Evolutionary conservation across 2,113 vertebrate species (phyloP), one percentile per base, ranked within the genome.

Genomic region (Pimephales promelas): DNA sequence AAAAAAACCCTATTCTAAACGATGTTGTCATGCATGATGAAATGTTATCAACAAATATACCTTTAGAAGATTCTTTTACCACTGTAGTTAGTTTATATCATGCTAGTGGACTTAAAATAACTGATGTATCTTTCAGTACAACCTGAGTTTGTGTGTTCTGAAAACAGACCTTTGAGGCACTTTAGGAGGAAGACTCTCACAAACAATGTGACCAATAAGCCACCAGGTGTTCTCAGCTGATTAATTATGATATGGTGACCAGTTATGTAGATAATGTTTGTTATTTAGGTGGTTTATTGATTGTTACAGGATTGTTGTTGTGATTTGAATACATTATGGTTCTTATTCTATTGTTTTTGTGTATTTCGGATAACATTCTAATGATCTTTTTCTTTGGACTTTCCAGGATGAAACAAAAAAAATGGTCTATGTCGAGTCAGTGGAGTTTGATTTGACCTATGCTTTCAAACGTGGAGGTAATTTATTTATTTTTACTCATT

Each of bases 381-480:
- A 52, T 52, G 47, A 26, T n/a, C 1, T 24, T 40, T 77, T 70
- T 83, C 77, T 57, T 78, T 57, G 3, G 0, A 31, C 73, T 83
- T 87, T 79, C 45, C 88, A 94, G 94, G 90, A 84, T 43, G 11
- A 3, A 2, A 40, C 79, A 0, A 3, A 81, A 1, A 86, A 91
- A 2, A 31, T 1, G 0, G 89, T 85, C 79, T 93, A 83, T 45
- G 89, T 92, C 4, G 10, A 83, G 5, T 0, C 13, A 0, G 4
- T 94, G 64, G 43, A 87, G 7, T 89, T 92, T 62, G 0, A 1
- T 0, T 26, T 94, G 43, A 1, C 0, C 18, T 94, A 93, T 79
- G 22, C 90, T 34, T 87, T 93, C 0, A 8, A 0, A n/a, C 11
- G 28, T 16, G 47, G 26, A 80, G 70, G 94, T 94, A 90, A 83